phyloP scores from a whole-genome alignment of 2,888 invertebrate species.

The Thereva nobilitata region DNA sequence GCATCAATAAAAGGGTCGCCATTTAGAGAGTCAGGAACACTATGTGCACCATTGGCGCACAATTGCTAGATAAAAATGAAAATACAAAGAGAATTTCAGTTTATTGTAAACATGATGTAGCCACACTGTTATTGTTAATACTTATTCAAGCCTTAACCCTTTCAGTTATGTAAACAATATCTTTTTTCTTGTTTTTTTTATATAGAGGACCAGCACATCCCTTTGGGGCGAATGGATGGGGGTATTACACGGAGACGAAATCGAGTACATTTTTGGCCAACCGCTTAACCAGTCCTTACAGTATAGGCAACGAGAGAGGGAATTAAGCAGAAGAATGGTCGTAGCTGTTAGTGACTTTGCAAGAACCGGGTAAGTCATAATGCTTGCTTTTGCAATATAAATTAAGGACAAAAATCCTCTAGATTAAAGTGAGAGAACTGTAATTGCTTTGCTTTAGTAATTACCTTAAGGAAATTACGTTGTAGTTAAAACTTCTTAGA shows the following conservation, averaged over 20 bases:
- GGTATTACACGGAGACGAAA: slow-evolving; percentile 97
- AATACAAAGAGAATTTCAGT: too few relatives aligned
- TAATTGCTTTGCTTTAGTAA: too few relatives aligned
- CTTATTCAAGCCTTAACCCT: not conserved
- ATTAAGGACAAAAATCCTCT: too few relatives aligned
- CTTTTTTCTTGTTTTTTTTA: slow-evolving; percentile 18
- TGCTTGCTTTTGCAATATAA: too few relatives aligned
- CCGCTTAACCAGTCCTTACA: slow-evolving; percentile 86
- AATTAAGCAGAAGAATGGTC: slow-evolving; percentile 90
- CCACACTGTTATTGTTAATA: not conserved
- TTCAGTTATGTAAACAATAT: not conserved
- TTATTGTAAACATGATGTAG: not conserved
- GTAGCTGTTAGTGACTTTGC: slow-evolving; percentile 91
- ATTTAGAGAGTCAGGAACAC: too few relatives aligned
- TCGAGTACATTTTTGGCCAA: slow-evolving; percentile 96
- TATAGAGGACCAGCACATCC: slow-evolving; percentile 86
- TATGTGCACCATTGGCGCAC: too few relatives aligned
- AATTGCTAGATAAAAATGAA: too few relatives aligned
- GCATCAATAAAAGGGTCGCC: too few relatives aligned
- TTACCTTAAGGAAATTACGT: too few relatives aligned
- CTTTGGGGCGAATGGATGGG: slow-evolving; percentile 99
- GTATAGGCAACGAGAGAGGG: slow-evolving; percentile 84
- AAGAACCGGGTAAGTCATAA: slow-evolving; percentile 81
- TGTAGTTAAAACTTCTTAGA: too few relatives aligned
- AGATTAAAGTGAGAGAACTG: too few relatives aligned